Percentiles rank a stretch among this genome's conserved stretches.
phyloP scores from a whole-genome alignment of 2,888 invertebrate species.

The Cyrtodaria siliqua region DNA sequence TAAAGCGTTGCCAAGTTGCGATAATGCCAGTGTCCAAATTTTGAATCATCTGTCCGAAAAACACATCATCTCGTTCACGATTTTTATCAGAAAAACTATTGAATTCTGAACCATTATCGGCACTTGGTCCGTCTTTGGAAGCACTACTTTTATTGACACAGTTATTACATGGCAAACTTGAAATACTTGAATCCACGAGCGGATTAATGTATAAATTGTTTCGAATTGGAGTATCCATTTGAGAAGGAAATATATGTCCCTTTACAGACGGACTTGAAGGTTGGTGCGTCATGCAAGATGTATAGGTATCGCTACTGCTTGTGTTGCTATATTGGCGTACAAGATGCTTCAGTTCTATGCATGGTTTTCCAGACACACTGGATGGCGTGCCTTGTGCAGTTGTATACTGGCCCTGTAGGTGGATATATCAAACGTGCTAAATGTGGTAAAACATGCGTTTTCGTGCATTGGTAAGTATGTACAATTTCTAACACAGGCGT shows the following conservation, averaged over 20 bases:
- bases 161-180: constrained; percentile 54
- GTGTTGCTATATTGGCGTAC: constrained; percentile 86
- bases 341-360: constrained; percentile 82
- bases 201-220: constrained; percentile 85
- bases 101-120: constrained; percentile 34
- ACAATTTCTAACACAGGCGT: no score
- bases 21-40: constrained; percentile 77
- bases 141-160: constrained; percentile 55
- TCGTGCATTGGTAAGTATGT: constrained; percentile 13
- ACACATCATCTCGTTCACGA: constrained; percentile 59
- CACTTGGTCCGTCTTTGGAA: constrained; percentile 42
- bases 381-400: constrained; percentile 50
- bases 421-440: constrained; percentile 56
- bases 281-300: constrained; percentile 98
- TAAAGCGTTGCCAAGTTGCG: constrained; percentile 79
- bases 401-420: constrained; percentile 50
- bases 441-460: constrained; percentile 43
- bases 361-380: constrained; percentile 69
- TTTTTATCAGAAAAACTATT: constrained; percentile 43
- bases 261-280: constrained; percentile 77
- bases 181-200: constrained; percentile 73
- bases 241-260: constrained; percentile 49
- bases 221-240: constrained; percentile 46
- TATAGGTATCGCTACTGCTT: constrained; percentile 97
- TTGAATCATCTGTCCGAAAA: constrained; percentile 77